phyloP scores from a whole-genome alignment of 2,113 vertebrate genomes.

The Psittacara wagleri region DNA sequence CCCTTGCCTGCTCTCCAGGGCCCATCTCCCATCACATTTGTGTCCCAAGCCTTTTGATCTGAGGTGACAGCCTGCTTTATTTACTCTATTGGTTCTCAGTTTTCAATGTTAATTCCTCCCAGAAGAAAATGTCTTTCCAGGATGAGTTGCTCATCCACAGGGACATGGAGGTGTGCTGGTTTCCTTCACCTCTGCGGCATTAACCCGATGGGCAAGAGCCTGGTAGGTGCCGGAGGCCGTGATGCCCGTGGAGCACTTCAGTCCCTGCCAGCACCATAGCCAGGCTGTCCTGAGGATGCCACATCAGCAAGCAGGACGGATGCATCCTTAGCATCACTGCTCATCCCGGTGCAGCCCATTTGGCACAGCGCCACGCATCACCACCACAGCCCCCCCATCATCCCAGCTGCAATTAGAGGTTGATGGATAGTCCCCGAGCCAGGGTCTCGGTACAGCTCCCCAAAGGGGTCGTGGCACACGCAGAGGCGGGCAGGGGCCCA shows the following conservation, averaged over 20 bases:
- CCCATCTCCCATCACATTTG: neutral
- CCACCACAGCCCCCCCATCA: neutral
- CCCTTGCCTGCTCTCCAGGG: neutral
- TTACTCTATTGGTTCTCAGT: conserved; percentile 52
- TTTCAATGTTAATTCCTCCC: conserved; percentile 71
- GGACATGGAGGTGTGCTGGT: neutral
- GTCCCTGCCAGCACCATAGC: neutral
- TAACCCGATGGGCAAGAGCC: rapidly evolving
- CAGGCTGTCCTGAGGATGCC: rapidly evolving
- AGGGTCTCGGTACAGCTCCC: neutral
- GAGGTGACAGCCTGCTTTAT: conserved; percentile 54
- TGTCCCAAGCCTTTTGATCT: conserved; percentile 28
- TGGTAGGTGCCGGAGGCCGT: rapidly evolving
- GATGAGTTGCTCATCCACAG: conserved; percentile 26
- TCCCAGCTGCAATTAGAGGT: neutral
- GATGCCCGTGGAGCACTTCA: neutral
- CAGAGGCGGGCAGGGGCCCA: neutral
- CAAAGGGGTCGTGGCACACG: rapidly evolving
- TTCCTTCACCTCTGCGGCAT: rapidly evolving
- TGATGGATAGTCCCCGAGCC: neutral
- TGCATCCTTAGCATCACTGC: rapidly evolving
- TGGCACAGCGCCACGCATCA: neutral
- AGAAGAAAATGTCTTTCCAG: conserved; percentile 62
- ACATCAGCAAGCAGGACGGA: rapidly evolving
- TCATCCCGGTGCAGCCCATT: neutral